Evolutionary conservation across 2,888 invertebrate species (phyloP), one percentile per base, ranked within the genome.

Genomic region (Notodonta ziczac): DNA sequence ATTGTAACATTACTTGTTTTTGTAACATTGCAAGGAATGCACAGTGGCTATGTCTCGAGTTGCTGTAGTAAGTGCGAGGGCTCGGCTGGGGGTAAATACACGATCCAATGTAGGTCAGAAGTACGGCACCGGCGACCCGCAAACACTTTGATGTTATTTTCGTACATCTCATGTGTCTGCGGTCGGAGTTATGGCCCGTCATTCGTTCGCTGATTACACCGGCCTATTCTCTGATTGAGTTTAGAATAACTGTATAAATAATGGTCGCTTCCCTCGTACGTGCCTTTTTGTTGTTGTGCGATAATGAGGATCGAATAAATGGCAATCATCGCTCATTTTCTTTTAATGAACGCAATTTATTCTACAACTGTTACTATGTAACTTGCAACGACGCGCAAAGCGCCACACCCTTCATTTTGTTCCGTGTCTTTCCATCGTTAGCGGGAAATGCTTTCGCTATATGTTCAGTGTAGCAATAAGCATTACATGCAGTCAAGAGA

Each of bases 71-170:
- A 70, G 70, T 66, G 69, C 67, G 71, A 74, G 82, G 81, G 78
- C 73, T 77, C 56, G 80, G 77, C 75, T 69, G 54, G 67, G 70
- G 79, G 80, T 79, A 81, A 82, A 81, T 74, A 79, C 74, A 78
- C 85, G 72, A 71, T 80, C 68, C 76, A 83, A 91, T 87, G 81
- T 91, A 88, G 89, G 91, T 77, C 89, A 88, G 80, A 86, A 83
- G 84, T 84, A 86, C 81, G 85, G 79, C 82, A 76, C 78, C 74
- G 73, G 79, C 74, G 78, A 81, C 78, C 82, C 81, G 79, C 79
- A 83, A 82, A 81, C 81, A 78, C 85, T 86, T 87, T 85, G 87
- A 87, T 86, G 87, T 86, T 91, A 92, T 90, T 90, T 90, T 86
- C 82, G 87, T 87, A 87, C 81, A 81, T 77, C 81, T 84, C 83